Evolutionary conservation across 2,113 vertebrate genomes (phyloP).

Genomic region (Synodontis membranacea): DNA sequence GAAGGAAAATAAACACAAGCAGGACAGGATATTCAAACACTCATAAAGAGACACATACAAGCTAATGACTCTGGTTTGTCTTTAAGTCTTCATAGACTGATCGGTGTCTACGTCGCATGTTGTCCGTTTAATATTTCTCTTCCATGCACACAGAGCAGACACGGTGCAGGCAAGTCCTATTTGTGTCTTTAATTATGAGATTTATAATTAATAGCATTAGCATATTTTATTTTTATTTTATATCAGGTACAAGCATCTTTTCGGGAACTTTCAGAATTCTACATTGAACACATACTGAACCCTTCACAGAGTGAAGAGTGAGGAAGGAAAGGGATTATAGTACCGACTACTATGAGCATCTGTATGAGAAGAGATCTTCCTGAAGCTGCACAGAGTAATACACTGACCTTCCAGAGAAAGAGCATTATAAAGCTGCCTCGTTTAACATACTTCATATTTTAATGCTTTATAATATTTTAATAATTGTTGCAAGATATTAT

Average conservation of each 20-base stretch:
- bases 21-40: conserved; percentile 39
- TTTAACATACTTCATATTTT: not conserved
- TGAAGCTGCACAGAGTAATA: not conserved
- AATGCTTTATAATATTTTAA: not conserved
- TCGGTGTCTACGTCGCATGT: not conserved
- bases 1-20: conserved; percentile 32
- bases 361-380: not conserved
- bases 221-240: not conserved
- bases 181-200: not conserved
- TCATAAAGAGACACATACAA: conserved; percentile 18
- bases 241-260: too few relatives aligned
- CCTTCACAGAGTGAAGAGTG: not conserved
- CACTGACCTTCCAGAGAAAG: not conserved
- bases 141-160: not conserved
- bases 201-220: not conserved
- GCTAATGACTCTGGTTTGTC: conserved; percentile 11
- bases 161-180: not conserved
- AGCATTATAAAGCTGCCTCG: not conserved
- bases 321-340: not conserved
- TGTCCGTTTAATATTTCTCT: not conserved
- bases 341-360: not conserved
- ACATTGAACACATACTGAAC: not conserved
- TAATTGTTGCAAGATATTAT: not conserved
- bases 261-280: not conserved
- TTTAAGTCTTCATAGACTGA: not conserved